These are phyloP conservation scores for Blomia tropicalis DNA, from an alignment of 2,888 invertebrate genomes.

Conservation along the genomic window DNA sequence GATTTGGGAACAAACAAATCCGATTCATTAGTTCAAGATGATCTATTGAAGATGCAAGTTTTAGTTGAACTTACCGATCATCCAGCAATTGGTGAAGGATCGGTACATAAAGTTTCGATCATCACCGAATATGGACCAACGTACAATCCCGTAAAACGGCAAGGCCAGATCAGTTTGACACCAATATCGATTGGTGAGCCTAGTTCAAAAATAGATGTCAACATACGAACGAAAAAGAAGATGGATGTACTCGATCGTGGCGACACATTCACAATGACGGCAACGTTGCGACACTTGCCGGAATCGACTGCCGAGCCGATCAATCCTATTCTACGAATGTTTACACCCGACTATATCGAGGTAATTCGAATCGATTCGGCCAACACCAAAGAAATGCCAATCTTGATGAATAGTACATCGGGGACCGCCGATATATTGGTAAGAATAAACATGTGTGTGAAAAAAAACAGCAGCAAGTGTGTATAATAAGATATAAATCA, in stretches of 20 bases:
- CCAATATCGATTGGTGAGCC: not conserved
- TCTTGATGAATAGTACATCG: constrained; percentile 22
- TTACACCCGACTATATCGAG: constrained; percentile 27
- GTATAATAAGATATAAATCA: not conserved
- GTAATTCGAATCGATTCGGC: constrained; percentile 23
- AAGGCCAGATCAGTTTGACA: constrained; percentile 15
- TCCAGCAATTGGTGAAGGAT: constrained; percentile 26
- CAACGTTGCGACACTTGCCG: constrained; percentile 10
- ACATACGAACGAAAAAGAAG: constrained; percentile 11
- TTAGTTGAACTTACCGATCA: constrained; percentile 29
- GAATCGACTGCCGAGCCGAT: constrained; percentile 28
- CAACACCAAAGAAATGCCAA: constrained; percentile 26
- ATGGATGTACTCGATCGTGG: constrained; percentile 10
- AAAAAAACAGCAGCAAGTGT: not conserved
- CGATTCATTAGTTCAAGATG: constrained; percentile 18
- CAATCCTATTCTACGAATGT: constrained; percentile 27
- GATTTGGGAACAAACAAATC: not conserved
- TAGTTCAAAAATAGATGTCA: constrained; percentile 17
- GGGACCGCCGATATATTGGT: constrained; percentile 28
- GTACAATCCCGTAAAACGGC: constrained; percentile 21
- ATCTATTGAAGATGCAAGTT: constrained; percentile 27
- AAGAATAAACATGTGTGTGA: too few species aligned
- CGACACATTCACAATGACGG: constrained; percentile 15
- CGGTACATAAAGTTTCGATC: constrained; percentile 24
- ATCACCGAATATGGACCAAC: constrained; percentile 25